phyloP scores from a whole-genome alignment of 1,140 invertebrate species.

The Macrocentrus cingulum region DNA sequence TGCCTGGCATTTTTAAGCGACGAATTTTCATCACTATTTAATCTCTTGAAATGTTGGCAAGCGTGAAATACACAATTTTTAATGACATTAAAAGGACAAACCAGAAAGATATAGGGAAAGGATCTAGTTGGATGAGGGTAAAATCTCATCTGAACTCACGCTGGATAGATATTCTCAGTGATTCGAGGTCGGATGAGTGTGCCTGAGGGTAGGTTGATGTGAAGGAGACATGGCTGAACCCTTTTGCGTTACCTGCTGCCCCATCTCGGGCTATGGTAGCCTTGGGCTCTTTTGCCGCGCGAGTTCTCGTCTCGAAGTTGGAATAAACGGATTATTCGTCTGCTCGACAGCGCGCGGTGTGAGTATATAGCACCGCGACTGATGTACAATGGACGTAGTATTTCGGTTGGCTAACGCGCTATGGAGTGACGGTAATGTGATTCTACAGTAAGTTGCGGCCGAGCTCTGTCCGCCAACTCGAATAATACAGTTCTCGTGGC shows the following conservation, averaged over 20 bases:
- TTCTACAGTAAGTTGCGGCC: slow-evolving; percentile 47
- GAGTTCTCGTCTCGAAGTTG: slow-evolving; percentile 45
- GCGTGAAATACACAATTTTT: background rate
- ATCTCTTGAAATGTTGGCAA: too few relatives aligned
- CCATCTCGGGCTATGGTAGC: background rate
- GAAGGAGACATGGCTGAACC: background rate
- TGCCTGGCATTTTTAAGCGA: too few relatives aligned
- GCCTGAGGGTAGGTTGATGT: too few relatives aligned
- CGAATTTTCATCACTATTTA: too few relatives aligned
- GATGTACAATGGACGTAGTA: slow-evolving; percentile 50
- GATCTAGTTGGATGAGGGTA: slow-evolving; percentile 25
- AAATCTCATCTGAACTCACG: slow-evolving; percentile 23
- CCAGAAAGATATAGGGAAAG: slow-evolving; percentile 9
- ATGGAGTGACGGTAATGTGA: slow-evolving; percentile 50
- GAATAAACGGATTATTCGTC: slow-evolving; percentile 56
- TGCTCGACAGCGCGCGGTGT: slow-evolving; percentile 29
- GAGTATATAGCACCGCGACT: slow-evolving; percentile 24
- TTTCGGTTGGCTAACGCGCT: slow-evolving; percentile 45
- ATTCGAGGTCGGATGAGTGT: slow-evolving; percentile 20
- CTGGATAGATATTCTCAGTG: slow-evolving; percentile 16
- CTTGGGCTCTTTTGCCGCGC: slow-evolving; percentile 15
- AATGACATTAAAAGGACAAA: background rate
- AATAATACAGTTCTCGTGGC: slow-evolving; percentile 31
- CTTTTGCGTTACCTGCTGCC: slow-evolving; percentile 6
- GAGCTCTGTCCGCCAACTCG: slow-evolving; percentile 44